phyloP scores from a whole-genome alignment of 1,140 invertebrate species.

The Zaprionus vittiger region DNA sequence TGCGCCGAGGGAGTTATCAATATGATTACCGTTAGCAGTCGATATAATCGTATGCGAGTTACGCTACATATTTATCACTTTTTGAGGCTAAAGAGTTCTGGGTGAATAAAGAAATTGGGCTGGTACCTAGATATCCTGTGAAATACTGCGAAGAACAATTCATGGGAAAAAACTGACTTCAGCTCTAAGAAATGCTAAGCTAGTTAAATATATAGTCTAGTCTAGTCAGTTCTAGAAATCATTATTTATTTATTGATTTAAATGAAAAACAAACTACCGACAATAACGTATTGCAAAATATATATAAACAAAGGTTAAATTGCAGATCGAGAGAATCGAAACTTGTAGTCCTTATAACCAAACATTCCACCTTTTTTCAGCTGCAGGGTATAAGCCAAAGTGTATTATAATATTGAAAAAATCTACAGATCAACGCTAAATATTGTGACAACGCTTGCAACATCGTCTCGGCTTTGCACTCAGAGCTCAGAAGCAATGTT shows the following conservation, averaged over 20 bases:
- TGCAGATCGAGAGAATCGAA: no score
- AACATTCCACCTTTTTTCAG: not conserved
- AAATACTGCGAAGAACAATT: not conserved
- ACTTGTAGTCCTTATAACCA: not conserved
- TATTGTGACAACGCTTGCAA: conserved; percentile 69
- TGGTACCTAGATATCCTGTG: not conserved
- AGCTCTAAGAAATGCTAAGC: no score
- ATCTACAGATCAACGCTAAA: conserved; percentile 49
- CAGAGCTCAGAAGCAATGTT: conserved; percentile 28
- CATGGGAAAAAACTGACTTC: not conserved
- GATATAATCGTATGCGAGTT: conserved; percentile 13
- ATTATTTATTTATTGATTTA: no score
- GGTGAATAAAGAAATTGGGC: not conserved
- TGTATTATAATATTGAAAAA: conserved; percentile 15
- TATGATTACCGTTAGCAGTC: conserved; percentile 53
- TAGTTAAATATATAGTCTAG: no score
- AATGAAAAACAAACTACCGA: no score
- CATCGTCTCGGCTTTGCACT: conserved; percentile 29
- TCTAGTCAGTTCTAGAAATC: no score
- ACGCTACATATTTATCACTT: not conserved
- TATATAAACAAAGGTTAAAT: no score
- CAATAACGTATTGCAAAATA: no score
- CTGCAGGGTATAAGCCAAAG: not conserved
- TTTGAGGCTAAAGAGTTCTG: conserved; percentile 1
- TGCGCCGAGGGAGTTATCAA: conserved; percentile 76